These are phyloP conservation scores for Dreissena polymorpha DNA, from an alignment of 1,140 invertebrate genomes.

Conservation along the genomic window DNA sequence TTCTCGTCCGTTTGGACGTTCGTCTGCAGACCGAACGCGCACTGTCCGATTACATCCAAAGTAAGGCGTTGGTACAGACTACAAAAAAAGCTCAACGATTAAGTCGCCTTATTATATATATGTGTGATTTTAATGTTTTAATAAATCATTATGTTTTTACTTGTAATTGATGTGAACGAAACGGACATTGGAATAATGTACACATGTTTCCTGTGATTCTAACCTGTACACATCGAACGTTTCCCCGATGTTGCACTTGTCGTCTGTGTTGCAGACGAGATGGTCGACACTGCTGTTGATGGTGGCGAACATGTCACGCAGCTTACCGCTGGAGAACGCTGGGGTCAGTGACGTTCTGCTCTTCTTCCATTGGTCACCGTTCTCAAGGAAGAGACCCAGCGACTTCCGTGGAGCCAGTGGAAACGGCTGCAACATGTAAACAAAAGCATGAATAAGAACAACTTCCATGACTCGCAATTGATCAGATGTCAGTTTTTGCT, in stretches of 20 bases:
- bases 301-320: conserved; percentile 70
- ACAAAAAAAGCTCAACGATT: conserved; percentile 21
- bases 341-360: conserved; percentile 69
- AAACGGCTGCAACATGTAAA: conserved; percentile 61
- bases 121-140: too few relatives aligned
- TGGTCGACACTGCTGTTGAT: conserved; percentile 68
- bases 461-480: too few relatives aligned
- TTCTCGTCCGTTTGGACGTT: conserved; percentile 79
- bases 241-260: conserved; percentile 45
- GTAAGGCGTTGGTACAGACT: conserved; percentile 80
- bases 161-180: too few relatives aligned
- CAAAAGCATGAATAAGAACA: too few relatives aligned
- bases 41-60: conserved; percentile 81
- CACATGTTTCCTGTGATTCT: background rate
- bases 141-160: too few relatives aligned
- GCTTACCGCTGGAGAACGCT: conserved; percentile 72
- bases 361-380: conserved; percentile 71
- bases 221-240: conserved; percentile 64
- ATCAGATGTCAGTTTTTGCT: background rate
- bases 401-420: conserved; percentile 74
- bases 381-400: conserved; percentile 72
- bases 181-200: too few relatives aligned
- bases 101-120: too few relatives aligned
- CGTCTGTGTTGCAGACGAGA: conserved; percentile 61
- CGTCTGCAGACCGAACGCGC: conserved; percentile 80